Evolutionary conservation across 2,113 vertebrate species (phyloP), one percentile per base, ranked within the genome.

Genomic region (Felis chaus): DNA sequence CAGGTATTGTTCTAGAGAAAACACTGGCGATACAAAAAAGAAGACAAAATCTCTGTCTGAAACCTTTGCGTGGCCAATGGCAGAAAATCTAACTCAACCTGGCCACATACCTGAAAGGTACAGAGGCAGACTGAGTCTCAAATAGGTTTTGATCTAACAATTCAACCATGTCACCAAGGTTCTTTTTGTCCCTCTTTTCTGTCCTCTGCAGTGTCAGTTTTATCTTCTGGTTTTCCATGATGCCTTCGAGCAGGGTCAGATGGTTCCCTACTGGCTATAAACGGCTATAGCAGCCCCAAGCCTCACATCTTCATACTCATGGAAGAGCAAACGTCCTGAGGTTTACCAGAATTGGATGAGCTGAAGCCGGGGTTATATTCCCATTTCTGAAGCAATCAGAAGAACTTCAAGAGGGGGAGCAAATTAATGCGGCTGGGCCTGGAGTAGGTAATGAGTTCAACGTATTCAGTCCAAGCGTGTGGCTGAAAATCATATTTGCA

Each of bases 1-100:
- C 94, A 91, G 63, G 36, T 29, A 4, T 63, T 87, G 7, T 80
- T 91, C 78, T 65, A 66, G 76, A 83, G 36, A 95, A 95, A 83
- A 81, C 5, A 80, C 21, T 68, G 55, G 55, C 63, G 36, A 73
- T n/a, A 27, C 29, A 71, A 66, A 36, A 80, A 73, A 53, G 50
- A 94, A 33, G 16, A 53, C 5, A 29, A 94, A 33, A 39, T 85
- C 2, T 21, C 19, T 84, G 39, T 76, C 71, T 81, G 78, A 89
- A 76, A 69, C 7, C n/a, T 94, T 80, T 81, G 41, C 53, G 39
- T 94, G 92, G 53, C n/a, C 90, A 87, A 94, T 55, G 27, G 89
- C 33, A 50, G 55, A 50, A 94, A 91, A 78, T 39, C 15, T 41
- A 65, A 31, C 48, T 81, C 65, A 89, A 63, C 65, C 50, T 68